Conservation (phyloP, 2,888 invertebrate genomes). For the Lottia scabra region DNA sequence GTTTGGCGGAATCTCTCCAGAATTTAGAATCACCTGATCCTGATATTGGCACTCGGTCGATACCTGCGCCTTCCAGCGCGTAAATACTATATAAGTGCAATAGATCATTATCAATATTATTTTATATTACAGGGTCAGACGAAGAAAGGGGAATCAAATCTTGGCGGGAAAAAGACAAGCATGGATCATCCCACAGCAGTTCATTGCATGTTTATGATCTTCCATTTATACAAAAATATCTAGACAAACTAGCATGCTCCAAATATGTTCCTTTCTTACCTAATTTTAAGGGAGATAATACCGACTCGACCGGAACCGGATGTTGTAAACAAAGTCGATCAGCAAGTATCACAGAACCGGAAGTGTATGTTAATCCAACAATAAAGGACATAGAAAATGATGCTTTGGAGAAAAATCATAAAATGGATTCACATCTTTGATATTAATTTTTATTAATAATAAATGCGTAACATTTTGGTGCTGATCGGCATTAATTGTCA, state of each 20-base stretch:
- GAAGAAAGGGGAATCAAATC: slow-evolving; percentile 82
- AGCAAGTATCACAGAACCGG: not conserved
- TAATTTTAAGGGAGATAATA: slow-evolving; percentile 3
- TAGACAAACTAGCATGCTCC: slow-evolving; percentile 37
- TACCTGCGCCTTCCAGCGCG: no score
- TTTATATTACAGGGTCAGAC: slow-evolving; percentile 74
- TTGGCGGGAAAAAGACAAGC: slow-evolving; percentile 75
- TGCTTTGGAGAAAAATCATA: not conserved
- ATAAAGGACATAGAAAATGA: not conserved
- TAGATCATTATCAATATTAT: no score
- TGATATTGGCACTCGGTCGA: no score
- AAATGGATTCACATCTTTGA: not conserved
- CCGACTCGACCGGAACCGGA: not conserved
- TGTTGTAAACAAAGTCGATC: not conserved
- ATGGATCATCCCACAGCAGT: slow-evolving; percentile 1
- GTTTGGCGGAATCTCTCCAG: no score
- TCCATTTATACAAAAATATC: slow-evolving; percentile 46
- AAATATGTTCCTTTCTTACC: slow-evolving; percentile 51
- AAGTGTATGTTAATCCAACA: not conserved
- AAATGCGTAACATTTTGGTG: no score
- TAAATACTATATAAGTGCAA: no score
- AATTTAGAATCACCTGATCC: no score
- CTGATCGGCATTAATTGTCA: no score
- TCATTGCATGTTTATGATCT: slow-evolving; percentile 64
- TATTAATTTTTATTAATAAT: no score